Evolutionary conservation across 2,888 invertebrate genomes (phyloP), one percentile per base, ranked within the genome.

Genomic region (Molanna angustata): DNA sequence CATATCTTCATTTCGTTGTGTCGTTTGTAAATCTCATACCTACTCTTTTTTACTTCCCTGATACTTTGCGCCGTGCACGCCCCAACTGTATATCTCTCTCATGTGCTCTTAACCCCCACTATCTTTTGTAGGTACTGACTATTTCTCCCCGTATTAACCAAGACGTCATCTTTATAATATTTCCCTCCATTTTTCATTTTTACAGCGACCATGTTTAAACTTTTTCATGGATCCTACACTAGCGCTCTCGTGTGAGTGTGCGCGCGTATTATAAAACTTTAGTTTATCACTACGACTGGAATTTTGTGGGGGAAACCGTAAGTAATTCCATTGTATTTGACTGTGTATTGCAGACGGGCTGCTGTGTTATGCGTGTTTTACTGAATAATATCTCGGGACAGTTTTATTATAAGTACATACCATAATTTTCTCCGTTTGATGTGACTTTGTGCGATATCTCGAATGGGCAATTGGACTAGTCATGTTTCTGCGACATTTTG

Each of bases 121-220:
- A n/a, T n/a, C n/a, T n/a, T n/a, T n/a, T n/a, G n/a, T n/a, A n/a
- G n/a, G n/a, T n/a, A 11, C 27, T 7, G 11, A 27, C 27, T 7
- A 7, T 27, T 27, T 7, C 27, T 27, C 4, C 27, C 27, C 27
- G 11, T 11, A 27, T 27, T 27, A 27, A 27, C 27, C 27, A 27
- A 27, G 27, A 27, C 27, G 11, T 27, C 27, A 4, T 27, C 11
- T 7, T 11, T 27, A 32, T n/a, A n/a, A n/a, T n/a, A n/a, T n/a
- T 45, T 45, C 33, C 45, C 45, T 45, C 45, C 20, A 17, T 20
- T 45, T 44, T 44, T 32, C 20, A 32, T 45, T 35, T 45, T 33
- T 18, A 45, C 21, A 33, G 45, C 45, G 20, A 33, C 45, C 45
- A 45, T 45, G 32, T 45, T 33, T 44, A 11, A 44, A 44, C 4